Base-by-base conservation (phyloP, 2,888 invertebrate genomes). In the Slavum lentiscoides region DNA sequence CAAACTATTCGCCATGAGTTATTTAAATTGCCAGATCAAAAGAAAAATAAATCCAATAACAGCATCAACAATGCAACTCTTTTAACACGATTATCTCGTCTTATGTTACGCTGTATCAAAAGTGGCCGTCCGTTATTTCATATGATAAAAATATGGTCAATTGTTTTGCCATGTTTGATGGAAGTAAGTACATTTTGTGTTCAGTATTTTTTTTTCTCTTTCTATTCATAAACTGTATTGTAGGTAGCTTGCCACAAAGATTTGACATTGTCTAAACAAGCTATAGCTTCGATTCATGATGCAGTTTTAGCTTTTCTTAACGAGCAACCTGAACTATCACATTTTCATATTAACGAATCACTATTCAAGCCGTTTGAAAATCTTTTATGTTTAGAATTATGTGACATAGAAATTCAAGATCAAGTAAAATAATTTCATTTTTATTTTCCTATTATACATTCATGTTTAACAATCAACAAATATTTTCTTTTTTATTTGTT, bases 321-420 rank as follows among this genome's bases (percentile, higher is more conserved):
- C 84, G 94, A 94, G 85, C 94, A 94, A 86, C 91, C 92, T 0
- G 97, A 97, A 86, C 87, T 96, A 83, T 93, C 96, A 0, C 94
- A 97, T 87, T 97, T 97, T 87, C 97, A 97, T 86, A 96, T 97
- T 86, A 96, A 97, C 86, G 97, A 97, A 86, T 95, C 96, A 0
- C 88, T 97, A 13, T 91, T 97, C 84, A 97, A 97, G 85, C 97
- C 97, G 0, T 97, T 97, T 86, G 97, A 98, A 87, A 97, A 96
- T 86, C 90, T 98, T 62, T 88, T 98, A 0, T 97, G 96, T 86
- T 90, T 97, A 85, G 97, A 98, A 86, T 89, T 96, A 15, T 97
- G 97, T 86, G 96, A 97, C 86, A 91, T 92, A 82, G 97, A 98
- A 87, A 95, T 97, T 62, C 96, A 96, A 89, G 90, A 90, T 85